Percentiles rank a stretch among this genome's conserved stretches.
Evolutionary conservation across 2,888 invertebrate genomes (phyloP).

Genomic region (Ecdyonurus torrentis): DNA sequence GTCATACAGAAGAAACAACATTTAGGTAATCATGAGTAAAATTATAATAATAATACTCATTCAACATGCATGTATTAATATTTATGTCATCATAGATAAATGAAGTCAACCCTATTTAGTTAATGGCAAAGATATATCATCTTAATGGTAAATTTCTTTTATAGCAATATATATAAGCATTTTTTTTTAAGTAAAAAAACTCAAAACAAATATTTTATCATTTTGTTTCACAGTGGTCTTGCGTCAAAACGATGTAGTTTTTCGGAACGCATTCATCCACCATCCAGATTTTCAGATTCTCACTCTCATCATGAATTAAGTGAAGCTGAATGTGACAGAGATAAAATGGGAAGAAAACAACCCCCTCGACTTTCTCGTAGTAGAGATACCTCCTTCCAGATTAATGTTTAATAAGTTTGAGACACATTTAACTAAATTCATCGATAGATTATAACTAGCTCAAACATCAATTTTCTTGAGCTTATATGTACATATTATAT

Average conservation of each 20-base stretch:
- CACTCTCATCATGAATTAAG: constrained; percentile 23
- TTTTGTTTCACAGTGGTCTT: constrained; percentile 8
- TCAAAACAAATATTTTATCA: too few relatives aligned
- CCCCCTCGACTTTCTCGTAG: constrained; percentile 16
- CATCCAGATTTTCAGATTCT: constrained; percentile 64
- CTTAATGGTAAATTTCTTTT: too few relatives aligned
- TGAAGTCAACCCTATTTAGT: too few relatives aligned
- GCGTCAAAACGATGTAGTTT: constrained; percentile 37
- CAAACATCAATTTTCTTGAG: too few relatives aligned
- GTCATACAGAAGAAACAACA: constrained; percentile 71
- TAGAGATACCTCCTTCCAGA: constrained; percentile 43
- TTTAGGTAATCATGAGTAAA: too few relatives aligned
- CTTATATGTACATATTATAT: not conserved
- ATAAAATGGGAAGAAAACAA: constrained; percentile 21
- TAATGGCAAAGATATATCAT: too few relatives aligned
- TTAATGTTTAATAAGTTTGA: constrained; percentile 63
- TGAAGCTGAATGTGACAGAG: constrained; percentile 30
- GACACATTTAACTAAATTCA: too few relatives aligned
- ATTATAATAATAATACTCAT: too few relatives aligned
- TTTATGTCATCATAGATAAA: too few relatives aligned
- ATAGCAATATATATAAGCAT: too few relatives aligned
- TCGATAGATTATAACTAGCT: not conserved
- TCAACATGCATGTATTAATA: too few relatives aligned
- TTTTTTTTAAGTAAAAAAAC: too few relatives aligned
- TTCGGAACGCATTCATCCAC: constrained; percentile 72